These are phyloP conservation scores for Gymnogyps californianus DNA, from an alignment of 2,113 vertebrate species.

Conservation along the genomic window DNA sequence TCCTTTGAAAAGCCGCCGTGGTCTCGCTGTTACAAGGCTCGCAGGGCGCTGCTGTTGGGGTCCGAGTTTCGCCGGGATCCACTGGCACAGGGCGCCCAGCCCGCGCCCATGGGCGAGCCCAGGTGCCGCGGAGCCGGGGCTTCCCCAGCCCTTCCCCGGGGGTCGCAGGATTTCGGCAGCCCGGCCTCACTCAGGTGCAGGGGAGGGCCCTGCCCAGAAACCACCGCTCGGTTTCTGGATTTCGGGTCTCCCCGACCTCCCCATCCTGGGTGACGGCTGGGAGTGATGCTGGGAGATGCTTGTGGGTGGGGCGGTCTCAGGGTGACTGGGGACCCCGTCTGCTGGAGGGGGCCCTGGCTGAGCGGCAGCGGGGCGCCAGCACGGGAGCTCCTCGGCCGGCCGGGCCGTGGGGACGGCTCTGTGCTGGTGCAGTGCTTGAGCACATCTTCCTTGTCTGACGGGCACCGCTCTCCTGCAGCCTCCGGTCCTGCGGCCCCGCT, in stretches of 20 bases:
- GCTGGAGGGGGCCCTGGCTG: neutral
- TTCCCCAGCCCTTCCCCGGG: neutral
- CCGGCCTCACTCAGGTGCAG: neutral
- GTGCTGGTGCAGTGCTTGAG: neutral
- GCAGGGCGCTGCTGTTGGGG: neutral
- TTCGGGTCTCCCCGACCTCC: neutral
- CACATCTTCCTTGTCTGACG: fast-evolving
- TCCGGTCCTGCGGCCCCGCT: neutral
- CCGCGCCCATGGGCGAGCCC: fast-evolving
- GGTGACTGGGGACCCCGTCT: neutral
- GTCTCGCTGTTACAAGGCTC: neutral
- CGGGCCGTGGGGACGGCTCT: fast-evolving
- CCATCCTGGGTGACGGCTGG: neutral
- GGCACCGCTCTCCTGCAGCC: neutral
- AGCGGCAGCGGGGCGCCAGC: neutral
- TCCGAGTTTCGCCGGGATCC: fast-evolving
- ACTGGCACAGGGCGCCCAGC: neutral
- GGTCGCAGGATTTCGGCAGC: neutral
- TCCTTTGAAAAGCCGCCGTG: neutral
- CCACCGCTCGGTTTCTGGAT: neutral
- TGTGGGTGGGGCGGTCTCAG: neutral
- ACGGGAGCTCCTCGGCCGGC: neutral
- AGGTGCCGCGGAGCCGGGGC: neutral
- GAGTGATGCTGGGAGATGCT: neutral
- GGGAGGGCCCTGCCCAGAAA: neutral